These are phyloP conservation scores for Periplaneta americana DNA, from an alignment of 1,140 invertebrate species.

Conservation along the genomic window DNA sequence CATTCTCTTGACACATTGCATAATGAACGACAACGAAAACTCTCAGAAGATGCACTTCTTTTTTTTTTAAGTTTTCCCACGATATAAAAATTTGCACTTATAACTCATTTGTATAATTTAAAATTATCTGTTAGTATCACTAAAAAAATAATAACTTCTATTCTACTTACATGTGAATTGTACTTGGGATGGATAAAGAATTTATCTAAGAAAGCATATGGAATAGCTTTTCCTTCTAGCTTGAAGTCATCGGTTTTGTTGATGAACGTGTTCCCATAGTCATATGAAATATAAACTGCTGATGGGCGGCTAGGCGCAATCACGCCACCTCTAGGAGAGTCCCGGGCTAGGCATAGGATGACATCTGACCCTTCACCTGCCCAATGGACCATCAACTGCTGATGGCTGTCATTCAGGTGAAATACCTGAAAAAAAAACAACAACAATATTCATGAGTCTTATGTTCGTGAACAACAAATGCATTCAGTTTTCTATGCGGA, in stretches of 20 bases:
- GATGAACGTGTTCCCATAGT: slow-evolving; percentile 75
- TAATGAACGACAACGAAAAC: no score
- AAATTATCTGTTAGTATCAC: no score
- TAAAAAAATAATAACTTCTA: no score
- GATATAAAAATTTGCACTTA: no score
- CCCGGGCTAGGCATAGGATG: slow-evolving; percentile 74
- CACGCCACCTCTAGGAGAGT: slow-evolving; percentile 38
- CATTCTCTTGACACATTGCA: no score
- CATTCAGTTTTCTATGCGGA: no score
- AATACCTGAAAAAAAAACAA: slow-evolving; percentile 50
- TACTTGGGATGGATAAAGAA: slow-evolving; percentile 78
- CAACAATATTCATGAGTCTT: slow-evolving; percentile 1
- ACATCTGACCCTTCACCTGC: slow-evolving; percentile 79
- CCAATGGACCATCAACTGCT: slow-evolving; percentile 86
- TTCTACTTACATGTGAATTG: slow-evolving; percentile 62
- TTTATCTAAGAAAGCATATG: slow-evolving; percentile 67
- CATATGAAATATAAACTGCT: slow-evolving; percentile 76
- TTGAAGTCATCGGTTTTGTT: slow-evolving; percentile 66
- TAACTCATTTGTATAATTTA: no score
- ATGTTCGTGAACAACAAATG: neutral
- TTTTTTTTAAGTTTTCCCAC: no score
- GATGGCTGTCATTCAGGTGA: slow-evolving; percentile 74
- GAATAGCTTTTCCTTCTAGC: slow-evolving; percentile 40
- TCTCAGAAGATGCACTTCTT: no score
- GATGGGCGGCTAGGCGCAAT: slow-evolving; percentile 41